Conservation (phyloP, 2,888 invertebrate genomes). For the Branchellion lobata region DNA sequence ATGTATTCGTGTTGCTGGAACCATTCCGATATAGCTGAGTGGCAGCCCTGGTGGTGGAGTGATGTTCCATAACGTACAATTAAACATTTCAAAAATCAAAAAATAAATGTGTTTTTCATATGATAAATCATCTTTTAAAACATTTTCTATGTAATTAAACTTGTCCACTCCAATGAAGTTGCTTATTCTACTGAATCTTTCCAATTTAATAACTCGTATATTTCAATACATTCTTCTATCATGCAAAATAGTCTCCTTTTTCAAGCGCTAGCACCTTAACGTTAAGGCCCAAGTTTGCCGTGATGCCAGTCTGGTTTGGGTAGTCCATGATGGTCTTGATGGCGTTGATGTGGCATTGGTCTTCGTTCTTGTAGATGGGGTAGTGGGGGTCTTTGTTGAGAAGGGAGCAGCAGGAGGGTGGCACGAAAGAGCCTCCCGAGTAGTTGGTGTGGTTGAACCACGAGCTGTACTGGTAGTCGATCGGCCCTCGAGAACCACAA, state of each 20-base stretch:
- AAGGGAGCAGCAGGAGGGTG: constrained; percentile 42
- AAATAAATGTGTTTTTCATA: background rate
- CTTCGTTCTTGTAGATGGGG: constrained; percentile 35
- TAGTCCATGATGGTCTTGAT: constrained; percentile 31
- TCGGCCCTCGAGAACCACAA: constrained; percentile 44
- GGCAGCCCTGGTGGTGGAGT: constrained; percentile 40
- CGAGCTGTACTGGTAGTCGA: constrained; percentile 46
- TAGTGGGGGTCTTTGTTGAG: constrained; percentile 20
- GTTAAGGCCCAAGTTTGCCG: background rate
- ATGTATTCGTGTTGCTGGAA: constrained; percentile 43
- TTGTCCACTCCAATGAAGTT: no score
- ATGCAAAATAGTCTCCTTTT: no score
- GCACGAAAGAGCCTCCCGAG: constrained; percentile 35
- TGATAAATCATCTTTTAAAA: background rate
- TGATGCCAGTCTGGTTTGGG: constrained; percentile 35
- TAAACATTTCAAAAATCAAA: no score
- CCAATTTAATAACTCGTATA: no score
- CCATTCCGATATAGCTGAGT: constrained; percentile 42
- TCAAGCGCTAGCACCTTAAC: background rate
- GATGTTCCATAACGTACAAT: no score
- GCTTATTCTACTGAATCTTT: no score
- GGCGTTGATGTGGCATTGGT: constrained; percentile 38
- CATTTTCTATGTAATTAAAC: no score
- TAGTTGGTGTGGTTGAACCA: constrained; percentile 48
- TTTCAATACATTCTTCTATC: no score